Evolutionary conservation across 2,888 invertebrate genomes (phyloP), one percentile per base, ranked within the genome.

Genomic region (Liodrosophila aerea): DNA sequence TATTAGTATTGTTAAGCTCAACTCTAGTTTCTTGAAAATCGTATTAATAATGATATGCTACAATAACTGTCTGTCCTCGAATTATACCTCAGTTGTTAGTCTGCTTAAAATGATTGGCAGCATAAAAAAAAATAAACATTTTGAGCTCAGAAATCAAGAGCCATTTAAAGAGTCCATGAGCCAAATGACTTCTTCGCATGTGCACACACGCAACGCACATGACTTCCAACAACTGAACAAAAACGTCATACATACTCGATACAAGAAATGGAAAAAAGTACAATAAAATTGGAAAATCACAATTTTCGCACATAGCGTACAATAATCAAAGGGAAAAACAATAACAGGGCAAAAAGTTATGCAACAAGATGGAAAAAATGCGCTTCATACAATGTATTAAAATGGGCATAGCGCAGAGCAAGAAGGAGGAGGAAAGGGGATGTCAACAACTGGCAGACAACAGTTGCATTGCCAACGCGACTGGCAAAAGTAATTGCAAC

Each of bases 401-500:
- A n/a, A n/a, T n/a, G n/a, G n/a, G n/a, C n/a, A n/a, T n/a, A n/a
- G n/a, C n/a, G n/a, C n/a, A n/a, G n/a, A n/a, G n/a, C n/a, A n/a
- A n/a, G n/a, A n/a, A n/a, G n/a, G 22, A 22, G 22, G n/a, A n/a
- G n/a, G n/a, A n/a, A n/a, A n/a, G n/a, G n/a, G n/a, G n/a, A n/a
- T n/a, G n/a, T n/a, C n/a, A n/a, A n/a, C n/a, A n/a, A n/a, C n/a
- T n/a, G n/a, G n/a, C n/a, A n/a, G n/a, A n/a, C n/a, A 22, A 5
- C 22, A 22, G 27, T 29, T 18, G 65, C 33, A 34, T 60, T 61
- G 61, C 43, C 43, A 51, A 43, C 41, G 50, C 29, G 30, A 11
- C 43, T 47, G 40, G 36, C 61, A 67, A n/a, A 70, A 77, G 69
- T 76, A 83, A 85, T 76, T 82, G 76, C 69, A 76, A 67, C 64